Conservation (phyloP, 2,888 invertebrate genomes). For the Scrobipalpa atriplicella region DNA sequence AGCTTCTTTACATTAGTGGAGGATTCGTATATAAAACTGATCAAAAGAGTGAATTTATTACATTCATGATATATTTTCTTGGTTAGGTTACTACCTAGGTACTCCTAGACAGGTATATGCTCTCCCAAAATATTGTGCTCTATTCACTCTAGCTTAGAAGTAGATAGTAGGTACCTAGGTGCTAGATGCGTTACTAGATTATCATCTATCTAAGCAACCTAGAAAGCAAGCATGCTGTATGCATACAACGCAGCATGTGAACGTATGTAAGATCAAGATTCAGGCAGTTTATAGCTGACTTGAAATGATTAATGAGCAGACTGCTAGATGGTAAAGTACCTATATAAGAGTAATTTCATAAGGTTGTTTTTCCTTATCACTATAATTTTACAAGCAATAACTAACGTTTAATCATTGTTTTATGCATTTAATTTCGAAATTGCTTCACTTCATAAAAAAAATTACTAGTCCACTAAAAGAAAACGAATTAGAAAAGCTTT, state of each 20-base stretch:
- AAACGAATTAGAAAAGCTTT: neutral
- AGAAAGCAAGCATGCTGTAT: neutral
- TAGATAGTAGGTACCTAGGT: neutral
- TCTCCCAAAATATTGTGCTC: too few species aligned
- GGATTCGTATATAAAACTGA: too few species aligned
- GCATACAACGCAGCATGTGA: neutral
- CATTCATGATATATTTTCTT: too few species aligned
- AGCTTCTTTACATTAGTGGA: too few species aligned
- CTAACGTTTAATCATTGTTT: neutral
- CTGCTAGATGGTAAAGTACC: neutral
- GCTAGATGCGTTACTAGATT: neutral
- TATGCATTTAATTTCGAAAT: neutral
- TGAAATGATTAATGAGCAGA: slow-evolving; percentile 3
- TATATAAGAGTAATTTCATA: neutral
- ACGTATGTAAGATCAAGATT: slow-evolving; percentile 10
- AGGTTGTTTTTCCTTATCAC: slow-evolving; percentile 7
- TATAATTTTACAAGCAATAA: neutral
- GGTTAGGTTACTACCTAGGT: too few species aligned
- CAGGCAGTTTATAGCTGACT: slow-evolving; percentile 1
- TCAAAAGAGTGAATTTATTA: too few species aligned
- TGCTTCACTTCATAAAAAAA: neutral
- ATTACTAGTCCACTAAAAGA: neutral
- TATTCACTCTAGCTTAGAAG: neutral
- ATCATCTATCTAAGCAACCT: slow-evolving; percentile 10
- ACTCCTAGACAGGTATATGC: too few species aligned